phyloP scores from a whole-genome alignment of 1,140 invertebrate genomes.

The Drepana arcuata region DNA sequence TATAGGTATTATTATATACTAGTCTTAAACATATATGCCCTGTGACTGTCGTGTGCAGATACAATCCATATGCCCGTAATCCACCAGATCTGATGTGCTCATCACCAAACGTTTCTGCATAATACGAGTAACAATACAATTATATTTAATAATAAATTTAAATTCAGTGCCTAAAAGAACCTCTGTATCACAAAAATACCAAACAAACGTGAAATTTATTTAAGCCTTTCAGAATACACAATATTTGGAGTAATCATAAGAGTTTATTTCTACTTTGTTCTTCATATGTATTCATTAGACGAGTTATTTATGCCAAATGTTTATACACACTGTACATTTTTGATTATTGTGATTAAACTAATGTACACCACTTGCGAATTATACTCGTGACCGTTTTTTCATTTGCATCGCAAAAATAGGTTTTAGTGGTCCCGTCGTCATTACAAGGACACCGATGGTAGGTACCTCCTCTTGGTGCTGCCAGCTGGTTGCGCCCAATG shows the following conservation, averaged over 20 bases:
- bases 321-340: constrained; percentile 45
- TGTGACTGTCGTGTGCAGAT: constrained; percentile 14
- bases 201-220: constrained; percentile 32
- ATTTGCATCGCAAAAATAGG: no score
- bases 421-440: no score
- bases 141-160: constrained; percentile 15
- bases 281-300: constrained; percentile 36
- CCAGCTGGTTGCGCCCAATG: no score
- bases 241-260: constrained; percentile 48
- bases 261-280: constrained; percentile 44
- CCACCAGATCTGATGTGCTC: no score
- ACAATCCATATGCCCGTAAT: no score
- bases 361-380: constrained; percentile 21
- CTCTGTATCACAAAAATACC: constrained; percentile 34
- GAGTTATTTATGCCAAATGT: constrained; percentile 58
- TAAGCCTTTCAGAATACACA: constrained; percentile 44
- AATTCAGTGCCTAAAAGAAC: constrained; percentile 63
- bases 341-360: constrained; percentile 31
- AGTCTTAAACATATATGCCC: constrained; percentile 33
- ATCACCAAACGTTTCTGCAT: no score
- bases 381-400: no score
- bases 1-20: constrained; percentile 44
- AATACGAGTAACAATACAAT: no score
- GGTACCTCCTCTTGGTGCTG: no score
- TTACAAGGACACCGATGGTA: no score